Conservation (phyloP, 2,888 invertebrate species). For the Eupithecia vulgata region DNA sequence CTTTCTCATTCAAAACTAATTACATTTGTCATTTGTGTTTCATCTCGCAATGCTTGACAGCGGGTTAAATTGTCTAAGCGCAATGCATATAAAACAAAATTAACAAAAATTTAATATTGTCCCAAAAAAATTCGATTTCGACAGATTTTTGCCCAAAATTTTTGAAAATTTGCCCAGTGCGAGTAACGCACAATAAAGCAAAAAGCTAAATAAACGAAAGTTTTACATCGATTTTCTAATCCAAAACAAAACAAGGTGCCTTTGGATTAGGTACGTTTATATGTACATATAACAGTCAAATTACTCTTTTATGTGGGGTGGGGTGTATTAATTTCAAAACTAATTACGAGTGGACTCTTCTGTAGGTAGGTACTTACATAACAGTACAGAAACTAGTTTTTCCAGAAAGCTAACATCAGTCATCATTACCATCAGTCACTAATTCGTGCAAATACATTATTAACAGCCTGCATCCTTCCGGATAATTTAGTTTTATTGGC, state of each 20-base stretch:
- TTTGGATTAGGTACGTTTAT: no score
- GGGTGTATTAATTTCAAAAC: neutral
- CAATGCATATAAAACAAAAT: no score
- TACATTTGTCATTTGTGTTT: neutral
- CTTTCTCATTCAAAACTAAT: no score
- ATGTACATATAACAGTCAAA: no score
- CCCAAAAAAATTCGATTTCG: no score
- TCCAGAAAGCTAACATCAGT: neutral
- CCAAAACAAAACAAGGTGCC: no score
- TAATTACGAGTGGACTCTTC: neutral
- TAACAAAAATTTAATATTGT: no score
- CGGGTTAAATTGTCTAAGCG: no score
- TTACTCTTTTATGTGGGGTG: neutral
- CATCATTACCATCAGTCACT: constrained; percentile 48
- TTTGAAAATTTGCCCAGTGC: no score
- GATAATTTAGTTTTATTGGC: constrained; percentile 50
- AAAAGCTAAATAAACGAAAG: no score
- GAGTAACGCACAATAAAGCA: no score
- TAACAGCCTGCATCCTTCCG: constrained; percentile 59
- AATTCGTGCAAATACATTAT: constrained; percentile 57
- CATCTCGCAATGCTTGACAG: neutral
- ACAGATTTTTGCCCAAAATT: no score
- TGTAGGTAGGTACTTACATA: neutral
- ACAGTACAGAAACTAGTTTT: neutral
- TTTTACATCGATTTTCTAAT: neutral